phyloP scores from a whole-genome alignment of 2,888 invertebrate genomes.

The Aleiodes leptofemur region DNA sequence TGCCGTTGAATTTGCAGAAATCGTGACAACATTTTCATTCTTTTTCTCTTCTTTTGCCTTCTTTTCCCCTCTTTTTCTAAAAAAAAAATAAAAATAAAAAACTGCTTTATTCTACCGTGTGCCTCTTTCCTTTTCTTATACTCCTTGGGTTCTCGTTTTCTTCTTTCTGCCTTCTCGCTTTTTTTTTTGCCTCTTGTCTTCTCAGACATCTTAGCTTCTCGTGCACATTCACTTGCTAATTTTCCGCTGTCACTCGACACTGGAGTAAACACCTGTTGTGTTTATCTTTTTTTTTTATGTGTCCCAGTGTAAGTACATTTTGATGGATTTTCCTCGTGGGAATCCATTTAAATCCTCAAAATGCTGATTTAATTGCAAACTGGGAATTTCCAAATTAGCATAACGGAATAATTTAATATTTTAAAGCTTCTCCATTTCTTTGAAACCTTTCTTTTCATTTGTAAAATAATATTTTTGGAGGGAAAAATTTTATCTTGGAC shows the following conservation, averaged over 20 bases:
- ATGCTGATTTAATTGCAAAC: slow-evolving; percentile 19
- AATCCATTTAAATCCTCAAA: background rate
- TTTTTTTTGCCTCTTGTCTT: background rate
- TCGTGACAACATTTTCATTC: slow-evolving; percentile 31
- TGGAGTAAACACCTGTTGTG: slow-evolving; percentile 39
- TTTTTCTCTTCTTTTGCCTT: no score
- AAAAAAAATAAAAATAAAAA: no score
- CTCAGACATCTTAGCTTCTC: slow-evolving; percentile 27
- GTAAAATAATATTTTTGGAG: no score
- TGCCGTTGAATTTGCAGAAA: slow-evolving; percentile 31
- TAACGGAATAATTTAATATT: slow-evolving; percentile 27
- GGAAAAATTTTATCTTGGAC: no score
- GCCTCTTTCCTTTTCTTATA: background rate
- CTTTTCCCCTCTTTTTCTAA: slow-evolving; percentile 31
- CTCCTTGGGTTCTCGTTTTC: background rate
- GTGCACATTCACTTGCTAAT: slow-evolving; percentile 39
- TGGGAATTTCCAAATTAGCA: slow-evolving; percentile 1
- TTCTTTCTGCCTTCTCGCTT: background rate
- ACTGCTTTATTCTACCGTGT: slow-evolving; percentile 14
- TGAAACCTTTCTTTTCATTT: background rate
- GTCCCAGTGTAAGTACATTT: slow-evolving; percentile 28
- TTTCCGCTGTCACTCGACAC: slow-evolving; percentile 34
- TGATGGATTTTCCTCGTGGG: slow-evolving; percentile 13
- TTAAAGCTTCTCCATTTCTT: slow-evolving; percentile 2
- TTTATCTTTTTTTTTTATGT: slow-evolving; percentile 32